Conservation (phyloP, 2,888 invertebrate species). For the Octonoba sinensis region DNA sequence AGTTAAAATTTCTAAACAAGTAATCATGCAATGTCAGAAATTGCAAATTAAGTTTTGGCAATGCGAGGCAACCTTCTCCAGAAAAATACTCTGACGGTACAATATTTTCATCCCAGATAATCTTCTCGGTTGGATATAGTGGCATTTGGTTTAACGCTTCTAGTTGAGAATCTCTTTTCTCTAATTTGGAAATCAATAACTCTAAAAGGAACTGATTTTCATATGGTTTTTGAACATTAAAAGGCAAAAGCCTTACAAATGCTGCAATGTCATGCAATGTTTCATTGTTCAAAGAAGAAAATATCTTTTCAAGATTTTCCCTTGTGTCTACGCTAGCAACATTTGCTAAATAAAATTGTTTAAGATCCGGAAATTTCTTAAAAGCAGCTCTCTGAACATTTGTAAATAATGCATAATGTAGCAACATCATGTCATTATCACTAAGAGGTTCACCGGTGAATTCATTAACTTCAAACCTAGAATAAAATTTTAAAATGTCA, state of each 20-base stretch:
- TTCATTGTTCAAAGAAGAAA: constrained; percentile 81
- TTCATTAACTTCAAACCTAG: constrained; percentile 97
- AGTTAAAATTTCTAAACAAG: constrained; percentile 93
- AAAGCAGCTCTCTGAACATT: constrained; percentile 94
- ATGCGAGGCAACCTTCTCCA: constrained; percentile 93
- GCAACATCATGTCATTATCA: constrained; percentile 91
- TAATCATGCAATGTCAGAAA: constrained; percentile 99
- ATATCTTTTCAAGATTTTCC: constrained; percentile 85
- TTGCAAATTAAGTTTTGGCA: constrained; percentile 97
- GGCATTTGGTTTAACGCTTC: constrained; percentile 98
- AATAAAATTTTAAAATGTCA: constrained; percentile 95
- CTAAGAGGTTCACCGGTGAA: constrained; percentile 93
- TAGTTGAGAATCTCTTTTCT: constrained; percentile 89
- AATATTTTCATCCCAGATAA: constrained; percentile 99
- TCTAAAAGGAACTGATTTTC: constrained; percentile 84
- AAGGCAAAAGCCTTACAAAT: constrained; percentile 88
- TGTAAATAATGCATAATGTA: constrained; percentile 93
- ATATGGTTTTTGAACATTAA: constrained; percentile 75
- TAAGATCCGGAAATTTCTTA: constrained; percentile 87
- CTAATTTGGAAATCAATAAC: constrained; percentile 80
- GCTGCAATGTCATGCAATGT: constrained; percentile 88
- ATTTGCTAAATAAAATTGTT: constrained; percentile 90
- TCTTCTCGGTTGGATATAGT: constrained; percentile 95
- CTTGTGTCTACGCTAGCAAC: constrained; percentile 95
- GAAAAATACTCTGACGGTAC: constrained; percentile 98